Conservation (phyloP, 2,888 invertebrate genomes). For the Agrochola lota region DNA sequence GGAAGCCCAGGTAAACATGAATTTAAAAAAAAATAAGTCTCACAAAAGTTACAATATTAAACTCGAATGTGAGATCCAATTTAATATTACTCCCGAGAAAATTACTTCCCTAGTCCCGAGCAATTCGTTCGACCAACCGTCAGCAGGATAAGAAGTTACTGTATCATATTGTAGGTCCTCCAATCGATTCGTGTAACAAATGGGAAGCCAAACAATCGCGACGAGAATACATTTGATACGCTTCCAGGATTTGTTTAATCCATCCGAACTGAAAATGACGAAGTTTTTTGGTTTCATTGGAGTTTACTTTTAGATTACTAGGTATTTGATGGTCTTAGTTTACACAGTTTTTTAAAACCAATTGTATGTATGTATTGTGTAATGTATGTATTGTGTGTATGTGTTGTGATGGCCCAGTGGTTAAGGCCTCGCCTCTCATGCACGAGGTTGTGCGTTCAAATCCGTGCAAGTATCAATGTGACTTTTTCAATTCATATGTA, state of each 20-base stretch:
- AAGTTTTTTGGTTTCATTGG: conserved; percentile 33
- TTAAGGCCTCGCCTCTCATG: too few species aligned
- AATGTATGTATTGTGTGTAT: too few species aligned
- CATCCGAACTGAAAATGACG: conserved; percentile 21
- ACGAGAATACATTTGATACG: conserved; percentile 22
- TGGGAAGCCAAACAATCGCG: conserved; percentile 42
- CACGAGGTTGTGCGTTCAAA: too few species aligned
- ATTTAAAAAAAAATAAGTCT: background rate
- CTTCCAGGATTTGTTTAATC: conserved; percentile 46
- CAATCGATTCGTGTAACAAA: conserved; percentile 33
- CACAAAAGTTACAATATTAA: background rate
- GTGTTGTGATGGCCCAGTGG: too few species aligned
- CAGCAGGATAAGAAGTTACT: conserved; percentile 24
- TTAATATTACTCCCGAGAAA: background rate
- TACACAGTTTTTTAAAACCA: too few species aligned
- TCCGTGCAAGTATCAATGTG: too few species aligned
- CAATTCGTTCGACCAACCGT: conserved; percentile 1
- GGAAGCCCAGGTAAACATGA: background rate
- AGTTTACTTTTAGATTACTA: background rate
- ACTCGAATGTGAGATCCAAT: conserved; percentile 1
- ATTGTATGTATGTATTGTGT: too few species aligned
- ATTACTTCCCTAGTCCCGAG: background rate
- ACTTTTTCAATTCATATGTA: too few species aligned
- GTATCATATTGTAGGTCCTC: conserved; percentile 4
- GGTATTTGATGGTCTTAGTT: background rate